These are phyloP conservation scores for Thera obeliscata DNA, from an alignment of 2,888 invertebrate genomes.

Conservation along the genomic window DNA sequence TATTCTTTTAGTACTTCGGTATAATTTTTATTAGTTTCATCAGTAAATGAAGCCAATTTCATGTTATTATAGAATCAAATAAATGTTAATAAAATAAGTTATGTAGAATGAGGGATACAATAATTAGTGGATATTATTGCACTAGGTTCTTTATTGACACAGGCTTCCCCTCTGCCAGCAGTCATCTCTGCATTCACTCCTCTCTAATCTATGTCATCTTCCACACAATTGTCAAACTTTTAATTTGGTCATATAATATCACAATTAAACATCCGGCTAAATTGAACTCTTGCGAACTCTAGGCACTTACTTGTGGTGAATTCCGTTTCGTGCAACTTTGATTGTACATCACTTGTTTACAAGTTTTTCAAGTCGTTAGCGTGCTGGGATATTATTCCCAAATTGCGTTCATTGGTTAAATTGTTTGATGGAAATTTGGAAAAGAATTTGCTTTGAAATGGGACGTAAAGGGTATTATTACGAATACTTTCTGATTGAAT, in stretches of 20 bases:
- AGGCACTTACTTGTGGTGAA: constrained; percentile 5
- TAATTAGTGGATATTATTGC: too few species aligned
- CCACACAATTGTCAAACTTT: too few species aligned
- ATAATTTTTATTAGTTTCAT: too few species aligned
- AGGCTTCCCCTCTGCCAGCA: too few species aligned
- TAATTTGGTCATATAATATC: neutral
- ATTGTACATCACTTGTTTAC: constrained; percentile 68
- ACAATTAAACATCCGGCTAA: constrained; percentile 1
- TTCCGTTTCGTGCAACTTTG: constrained; percentile 57
- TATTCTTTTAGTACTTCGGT: too few species aligned
- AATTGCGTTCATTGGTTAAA: constrained; percentile 51
- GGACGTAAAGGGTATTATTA: neutral
- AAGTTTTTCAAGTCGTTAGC: constrained; percentile 58
- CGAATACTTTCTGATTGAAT: neutral
- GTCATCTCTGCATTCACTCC: too few species aligned
- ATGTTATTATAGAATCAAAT: too few species aligned
- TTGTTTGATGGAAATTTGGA: constrained; percentile 36
- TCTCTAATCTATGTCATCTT: too few species aligned
- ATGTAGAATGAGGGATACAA: too few species aligned
- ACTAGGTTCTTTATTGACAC: too few species aligned
- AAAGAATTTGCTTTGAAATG: constrained; percentile 12
- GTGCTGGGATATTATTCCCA: constrained; percentile 53
- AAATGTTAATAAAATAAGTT: too few species aligned
- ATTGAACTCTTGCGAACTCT: neutral
- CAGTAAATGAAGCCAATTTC: neutral